Conservation (phyloP, 2,888 invertebrate genomes). For the Diarsia mendica region DNA sequence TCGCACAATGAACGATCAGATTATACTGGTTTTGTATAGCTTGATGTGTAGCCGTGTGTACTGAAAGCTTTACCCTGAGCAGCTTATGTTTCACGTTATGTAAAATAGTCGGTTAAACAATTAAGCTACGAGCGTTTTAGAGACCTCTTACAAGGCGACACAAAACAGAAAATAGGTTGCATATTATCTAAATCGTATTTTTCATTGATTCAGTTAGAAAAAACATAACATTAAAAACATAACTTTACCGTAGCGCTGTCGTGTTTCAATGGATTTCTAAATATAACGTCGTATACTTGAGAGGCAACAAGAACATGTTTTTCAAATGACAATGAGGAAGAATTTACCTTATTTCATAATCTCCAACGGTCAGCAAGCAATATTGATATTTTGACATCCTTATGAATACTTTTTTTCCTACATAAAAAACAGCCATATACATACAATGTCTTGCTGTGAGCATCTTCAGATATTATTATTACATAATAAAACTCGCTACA, state of each 20-base stretch:
- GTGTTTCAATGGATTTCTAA: neutral
- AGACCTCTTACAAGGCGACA: neutral
- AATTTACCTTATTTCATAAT: slow-evolving; percentile 25
- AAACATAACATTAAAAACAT: neutral
- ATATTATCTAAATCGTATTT: neutral
- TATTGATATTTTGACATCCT: slow-evolving; percentile 16
- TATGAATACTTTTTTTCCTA: slow-evolving; percentile 3
- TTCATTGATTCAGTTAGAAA: neutral
- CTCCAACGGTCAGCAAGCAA: slow-evolving; percentile 7
- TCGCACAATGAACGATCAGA: too few relatives aligned
- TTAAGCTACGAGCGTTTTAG: neutral
- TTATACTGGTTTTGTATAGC: too few relatives aligned
- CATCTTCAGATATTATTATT: slow-evolving; percentile 21
- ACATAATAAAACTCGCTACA: slow-evolving; percentile 21
- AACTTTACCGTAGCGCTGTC: neutral
- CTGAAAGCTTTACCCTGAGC: too few relatives aligned
- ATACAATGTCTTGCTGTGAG: slow-evolving; percentile 14
- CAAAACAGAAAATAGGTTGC: neutral
- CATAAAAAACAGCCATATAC: slow-evolving; percentile 8
- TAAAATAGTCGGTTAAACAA: neutral
- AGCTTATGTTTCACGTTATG: too few relatives aligned
- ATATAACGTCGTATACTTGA: neutral
- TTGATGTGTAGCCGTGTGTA: too few relatives aligned
- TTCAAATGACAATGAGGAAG: neutral
- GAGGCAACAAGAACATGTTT: neutral